Evolutionary conservation across 2,888 invertebrate species (phyloP).

Genomic region (Coleophora flavipennella): DNA sequence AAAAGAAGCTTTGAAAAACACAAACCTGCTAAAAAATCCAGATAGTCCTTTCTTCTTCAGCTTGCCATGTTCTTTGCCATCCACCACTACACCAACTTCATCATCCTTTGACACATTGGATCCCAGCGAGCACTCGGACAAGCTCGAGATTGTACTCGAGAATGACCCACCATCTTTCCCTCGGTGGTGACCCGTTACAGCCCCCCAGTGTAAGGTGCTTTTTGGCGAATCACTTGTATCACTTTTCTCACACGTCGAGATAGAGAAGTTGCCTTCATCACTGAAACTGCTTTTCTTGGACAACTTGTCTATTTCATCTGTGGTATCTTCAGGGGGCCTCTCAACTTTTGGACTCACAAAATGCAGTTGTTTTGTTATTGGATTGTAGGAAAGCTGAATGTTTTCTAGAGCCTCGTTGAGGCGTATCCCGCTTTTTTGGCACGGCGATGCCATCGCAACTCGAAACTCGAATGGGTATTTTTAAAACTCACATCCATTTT

Average conservation of each 20-base stretch:
- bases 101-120: conserved; percentile 72
- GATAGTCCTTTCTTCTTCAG: conserved; percentile 74
- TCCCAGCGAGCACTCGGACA: conserved; percentile 80
- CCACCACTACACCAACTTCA: conserved; percentile 27
- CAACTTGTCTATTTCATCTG: conserved; percentile 55
- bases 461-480: conserved; percentile 20
- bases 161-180: conserved; percentile 75
- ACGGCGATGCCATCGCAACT: conserved; percentile 50
- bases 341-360: conserved; percentile 66
- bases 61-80: conserved; percentile 51
- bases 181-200: conserved; percentile 63
- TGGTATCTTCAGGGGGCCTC: conserved; percentile 38
- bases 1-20: conserved; percentile 4
- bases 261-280: conserved; percentile 65
- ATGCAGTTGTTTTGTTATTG: conserved; percentile 80
- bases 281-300: conserved; percentile 68
- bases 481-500: conserved; percentile 32
- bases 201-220: conserved; percentile 64
- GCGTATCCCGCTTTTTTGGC: conserved; percentile 70
- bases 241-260: conserved; percentile 66
- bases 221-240: conserved; percentile 67
- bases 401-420: conserved; percentile 80
- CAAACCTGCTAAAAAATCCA: conserved; percentile 76
- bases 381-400: conserved; percentile 83
- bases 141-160: conserved; percentile 79